Conservation (phyloP, 2,113 vertebrate genomes). For the Muntiacus muntjak region DNA sequence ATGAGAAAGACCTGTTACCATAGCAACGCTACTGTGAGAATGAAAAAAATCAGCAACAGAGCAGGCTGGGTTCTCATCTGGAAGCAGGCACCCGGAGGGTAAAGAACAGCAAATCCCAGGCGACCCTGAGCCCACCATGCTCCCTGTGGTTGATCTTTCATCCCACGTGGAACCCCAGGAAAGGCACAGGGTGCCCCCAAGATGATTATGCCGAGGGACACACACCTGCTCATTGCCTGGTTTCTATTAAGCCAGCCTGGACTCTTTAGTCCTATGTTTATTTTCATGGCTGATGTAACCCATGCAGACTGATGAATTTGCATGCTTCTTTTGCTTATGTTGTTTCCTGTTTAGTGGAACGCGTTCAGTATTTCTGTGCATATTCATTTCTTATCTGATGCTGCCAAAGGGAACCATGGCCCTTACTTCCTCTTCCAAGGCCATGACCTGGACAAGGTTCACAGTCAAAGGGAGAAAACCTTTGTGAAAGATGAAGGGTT, state of each 20-base stretch:
- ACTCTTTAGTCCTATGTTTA: constrained; percentile 33
- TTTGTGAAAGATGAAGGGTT: background rate
- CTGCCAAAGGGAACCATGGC: background rate
- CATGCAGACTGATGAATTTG: constrained; percentile 27
- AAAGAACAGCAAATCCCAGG: background rate
- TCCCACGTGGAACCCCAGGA: background rate
- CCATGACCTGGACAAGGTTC: background rate
- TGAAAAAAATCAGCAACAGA: constrained; percentile 8
- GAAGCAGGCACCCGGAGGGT: background rate
- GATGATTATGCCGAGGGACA: background rate
- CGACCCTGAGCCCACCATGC: background rate
- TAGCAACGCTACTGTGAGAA: background rate
- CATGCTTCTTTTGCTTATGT: background rate
- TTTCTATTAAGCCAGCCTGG: constrained; percentile 10
- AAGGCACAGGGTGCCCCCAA: background rate
- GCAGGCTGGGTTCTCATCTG: background rate
- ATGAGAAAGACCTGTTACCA: constrained; percentile 34
- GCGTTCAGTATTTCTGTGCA: background rate
- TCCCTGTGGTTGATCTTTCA: background rate
- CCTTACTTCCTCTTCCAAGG: background rate
- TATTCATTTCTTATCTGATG: background rate
- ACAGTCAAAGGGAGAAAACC: background rate
- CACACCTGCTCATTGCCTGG: constrained; percentile 32
- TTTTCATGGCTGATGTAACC: constrained; percentile 54
- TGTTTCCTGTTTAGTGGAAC: constrained; percentile 36